Base-by-base conservation (phyloP, 2,888 invertebrate genomes). In the Phyto melanocephala region DNA sequence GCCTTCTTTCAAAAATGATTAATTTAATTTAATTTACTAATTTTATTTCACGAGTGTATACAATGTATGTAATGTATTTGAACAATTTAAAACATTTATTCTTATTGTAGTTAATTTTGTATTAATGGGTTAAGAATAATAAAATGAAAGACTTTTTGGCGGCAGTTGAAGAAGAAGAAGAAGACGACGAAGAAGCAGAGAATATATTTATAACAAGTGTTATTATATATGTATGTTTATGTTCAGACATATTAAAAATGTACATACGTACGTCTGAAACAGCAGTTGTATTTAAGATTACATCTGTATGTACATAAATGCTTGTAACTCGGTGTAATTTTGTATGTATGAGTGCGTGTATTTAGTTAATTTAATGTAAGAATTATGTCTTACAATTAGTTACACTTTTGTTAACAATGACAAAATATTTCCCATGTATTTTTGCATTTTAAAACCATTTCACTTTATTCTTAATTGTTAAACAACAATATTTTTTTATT, bases 361-460 rank as follows among this genome's bases (percentile, higher is more conserved):
- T 58, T 45, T 72, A 81, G 74, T 83, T 80, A 84, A 84, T 83
- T 84, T 83, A 84, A 84, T 84, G 81, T 74, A 83, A 84, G 81
- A 84, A 83, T 83, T 84, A 83, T 84, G 84, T 84, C 81, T 84
- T 84, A 79, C 79, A 84, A 82, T 84, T 82, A 84, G 80, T 82
- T 76, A 82, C 82, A 82, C 82, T 82, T 82, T 76, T 76, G 82
- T 79, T 79, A 70, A 79, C 79, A 76, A 67, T 62, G 20, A 67
- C 63, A 54, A 20, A 72, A 54, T 33, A 68, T 50, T 81, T 79
- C 52, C 50, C 22, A 45, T 24, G n/a, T 60, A 28, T 17, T 65
- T 42, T 45, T 60, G 56, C 47, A 71, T 58, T 52, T 60, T 17
- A 54, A 60, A 52, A 52, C 13, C 75, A 52, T 78, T 54, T 71